A percentile compares a stretch with the other conserved stretches of the same genome.
phyloP scores from a whole-genome alignment of 1,140 invertebrate species.

The Campodea augens region DNA sequence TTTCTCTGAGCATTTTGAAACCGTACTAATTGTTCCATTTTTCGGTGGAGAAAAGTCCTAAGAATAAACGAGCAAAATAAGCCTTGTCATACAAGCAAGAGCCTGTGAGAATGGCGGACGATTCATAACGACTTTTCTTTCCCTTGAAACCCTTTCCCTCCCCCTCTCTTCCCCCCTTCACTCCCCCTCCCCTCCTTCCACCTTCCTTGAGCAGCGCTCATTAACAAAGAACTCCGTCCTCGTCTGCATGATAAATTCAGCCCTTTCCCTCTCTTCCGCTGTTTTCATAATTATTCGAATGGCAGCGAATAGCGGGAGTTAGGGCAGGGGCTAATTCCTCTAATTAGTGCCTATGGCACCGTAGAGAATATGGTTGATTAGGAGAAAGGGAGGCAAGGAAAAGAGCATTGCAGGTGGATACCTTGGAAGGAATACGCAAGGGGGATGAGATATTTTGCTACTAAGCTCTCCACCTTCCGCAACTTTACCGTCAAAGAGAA shows the following conservation, averaged over 20 bases:
- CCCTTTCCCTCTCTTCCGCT: background rate
- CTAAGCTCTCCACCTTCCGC: background rate
- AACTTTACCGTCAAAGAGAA: too few species aligned
- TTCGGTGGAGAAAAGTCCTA: too few species aligned
- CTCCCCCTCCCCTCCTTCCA: background rate
- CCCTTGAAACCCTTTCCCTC: too few species aligned
- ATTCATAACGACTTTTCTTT: too few species aligned
- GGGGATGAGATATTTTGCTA: background rate
- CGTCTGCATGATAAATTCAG: background rate
- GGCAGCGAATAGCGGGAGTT: background rate
- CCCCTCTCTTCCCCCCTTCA: background rate
- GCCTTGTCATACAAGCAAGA: too few species aligned
- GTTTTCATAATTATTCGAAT: conserved; percentile 1
- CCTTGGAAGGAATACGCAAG: background rate
- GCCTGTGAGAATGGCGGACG: too few species aligned
- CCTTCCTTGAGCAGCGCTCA: background rate
- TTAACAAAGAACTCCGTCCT: background rate
- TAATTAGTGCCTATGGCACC: background rate
- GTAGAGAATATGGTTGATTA: conserved; percentile 1
- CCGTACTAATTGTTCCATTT: too few species aligned
- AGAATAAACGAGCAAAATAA: too few species aligned
- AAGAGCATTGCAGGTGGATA: background rate
- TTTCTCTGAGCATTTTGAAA: too few species aligned
- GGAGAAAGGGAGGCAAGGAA: background rate
- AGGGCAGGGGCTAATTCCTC: background rate